Conservation (phyloP, 1,140 invertebrate genomes). For the Brachionus asplanchnoidis region DNA sequence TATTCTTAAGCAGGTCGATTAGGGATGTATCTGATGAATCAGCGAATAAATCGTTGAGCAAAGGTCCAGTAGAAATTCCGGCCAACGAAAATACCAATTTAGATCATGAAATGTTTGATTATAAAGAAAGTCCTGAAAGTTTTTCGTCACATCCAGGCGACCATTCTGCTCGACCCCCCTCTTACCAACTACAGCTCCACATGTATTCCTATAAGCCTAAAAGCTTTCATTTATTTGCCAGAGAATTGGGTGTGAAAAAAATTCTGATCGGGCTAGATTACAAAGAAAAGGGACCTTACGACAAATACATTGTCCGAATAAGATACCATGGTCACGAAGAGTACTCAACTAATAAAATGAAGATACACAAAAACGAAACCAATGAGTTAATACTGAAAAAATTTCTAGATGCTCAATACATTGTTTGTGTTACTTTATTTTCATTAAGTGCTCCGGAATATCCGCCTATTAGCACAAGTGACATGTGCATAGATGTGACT, state of each 20-base stretch:
- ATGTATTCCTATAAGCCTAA: neutral
- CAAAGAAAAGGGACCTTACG: neutral
- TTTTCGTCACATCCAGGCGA: neutral
- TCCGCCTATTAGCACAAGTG: conserved; percentile 20
- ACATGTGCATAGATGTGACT: conserved; percentile 37
- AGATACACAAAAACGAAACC: neutral
- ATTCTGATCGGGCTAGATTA: neutral
- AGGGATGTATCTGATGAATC: neutral
- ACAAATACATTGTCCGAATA: conserved; percentile 2
- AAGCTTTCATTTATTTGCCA: neutral
- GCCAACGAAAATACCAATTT: neutral
- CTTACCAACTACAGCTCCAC: neutral
- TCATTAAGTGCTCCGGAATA: neutral
- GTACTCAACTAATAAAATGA: conserved; percentile 13
- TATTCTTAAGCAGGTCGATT: neutral
- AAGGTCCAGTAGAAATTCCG: neutral
- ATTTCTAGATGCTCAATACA: conserved; percentile 30
- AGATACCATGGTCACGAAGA: conserved; percentile 28
- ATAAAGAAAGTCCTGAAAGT: neutral
- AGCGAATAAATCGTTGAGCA: neutral
- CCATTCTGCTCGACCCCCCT: neutral
- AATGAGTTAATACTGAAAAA: conserved; percentile 13
- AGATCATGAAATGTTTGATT: neutral
- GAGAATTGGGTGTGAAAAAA: conserved; percentile 5
- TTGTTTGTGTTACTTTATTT: conserved; percentile 22